Percentiles rank a stretch among this genome's conserved stretches.
Evolutionary conservation across 2,888 invertebrate genomes (phyloP).

Genomic region (Parapristionchus giblindavisi): DNA sequence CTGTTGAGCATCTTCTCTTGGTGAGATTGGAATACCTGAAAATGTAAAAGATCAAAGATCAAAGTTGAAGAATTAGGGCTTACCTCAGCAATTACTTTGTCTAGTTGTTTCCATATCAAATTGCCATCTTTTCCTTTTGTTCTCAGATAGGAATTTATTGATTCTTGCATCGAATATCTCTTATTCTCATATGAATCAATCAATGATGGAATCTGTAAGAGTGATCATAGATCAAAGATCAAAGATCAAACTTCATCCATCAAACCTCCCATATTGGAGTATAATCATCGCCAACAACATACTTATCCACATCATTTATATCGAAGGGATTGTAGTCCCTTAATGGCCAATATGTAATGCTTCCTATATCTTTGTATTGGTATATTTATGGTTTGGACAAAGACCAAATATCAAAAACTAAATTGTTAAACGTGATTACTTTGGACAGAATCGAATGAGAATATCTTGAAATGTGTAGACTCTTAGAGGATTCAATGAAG

Average conservation of each 20-base stretch:
- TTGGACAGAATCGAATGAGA: slow-evolving; percentile 88
- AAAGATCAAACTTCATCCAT: background rate
- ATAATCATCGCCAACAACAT: slow-evolving; percentile 93
- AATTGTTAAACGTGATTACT: slow-evolving; percentile 57
- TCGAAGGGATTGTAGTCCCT: slow-evolving; percentile 88
- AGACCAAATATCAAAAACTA: background rate
- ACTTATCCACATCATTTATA: slow-evolving; percentile 82
- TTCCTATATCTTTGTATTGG: background rate
- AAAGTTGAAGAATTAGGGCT: no score
- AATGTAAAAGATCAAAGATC: no score
- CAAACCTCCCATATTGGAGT: slow-evolving; percentile 90
- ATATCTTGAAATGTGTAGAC: slow-evolving; percentile 90
- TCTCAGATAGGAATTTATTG: slow-evolving; percentile 1
- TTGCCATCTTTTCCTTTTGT: slow-evolving; percentile 78
- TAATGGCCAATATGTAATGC: background rate
- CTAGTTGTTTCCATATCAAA: slow-evolving; percentile 83
- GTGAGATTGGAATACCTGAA: slow-evolving; percentile 59
- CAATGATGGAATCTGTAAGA: slow-evolving; percentile 72
- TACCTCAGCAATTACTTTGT: slow-evolving; percentile 81
- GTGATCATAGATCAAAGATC: background rate
- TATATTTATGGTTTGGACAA: background rate
- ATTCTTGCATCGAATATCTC: slow-evolving; percentile 13
- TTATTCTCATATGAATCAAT: slow-evolving; percentile 69
- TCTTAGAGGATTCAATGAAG: slow-evolving; percentile 87
- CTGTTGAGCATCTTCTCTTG: slow-evolving; percentile 57